Percentiles rank a stretch among this genome's conserved stretches.
Conservation (phyloP, 1,140 invertebrate species). For the Drosophila pseudoobscura region DNA sequence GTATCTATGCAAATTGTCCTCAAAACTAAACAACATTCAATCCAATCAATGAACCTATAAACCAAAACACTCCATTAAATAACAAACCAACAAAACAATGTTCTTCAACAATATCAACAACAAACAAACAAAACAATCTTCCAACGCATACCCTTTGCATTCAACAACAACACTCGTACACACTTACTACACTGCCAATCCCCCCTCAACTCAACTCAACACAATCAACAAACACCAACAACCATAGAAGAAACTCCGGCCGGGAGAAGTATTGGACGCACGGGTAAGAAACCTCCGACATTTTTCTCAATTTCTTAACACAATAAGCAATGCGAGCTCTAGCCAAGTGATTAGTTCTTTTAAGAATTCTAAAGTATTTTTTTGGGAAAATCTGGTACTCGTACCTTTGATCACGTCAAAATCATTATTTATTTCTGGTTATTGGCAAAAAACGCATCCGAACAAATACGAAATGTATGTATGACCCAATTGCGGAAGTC, state of each 20-base stretch:
- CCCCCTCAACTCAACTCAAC: conserved; percentile 33
- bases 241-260: conserved; percentile 92
- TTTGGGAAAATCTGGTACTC: no score
- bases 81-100: conserved; percentile 14
- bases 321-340: background rate
- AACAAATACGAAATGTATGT: no score
- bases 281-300: conserved; percentile 90
- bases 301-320: background rate
- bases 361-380: no score
- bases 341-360: no score
- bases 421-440: no score
- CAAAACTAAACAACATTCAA: conserved; percentile 59
- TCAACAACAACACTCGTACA: conserved; percentile 59
- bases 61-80: conserved; percentile 7
- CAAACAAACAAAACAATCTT: conserved; percentile 37
- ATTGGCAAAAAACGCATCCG: no score
- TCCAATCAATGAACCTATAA: conserved; percentile 5
- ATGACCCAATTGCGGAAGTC: no score
- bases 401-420: no score
- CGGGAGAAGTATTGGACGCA: conserved; percentile 95
- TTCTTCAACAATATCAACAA: conserved; percentile 24
- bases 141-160: conserved; percentile 52
- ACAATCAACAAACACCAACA: conserved; percentile 59
- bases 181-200: conserved; percentile 81
- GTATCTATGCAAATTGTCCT: conserved; percentile 44